These are phyloP conservation scores for Lycaon pictus DNA, from an alignment of 2,113 vertebrate genomes.

Conservation along the genomic window DNA sequence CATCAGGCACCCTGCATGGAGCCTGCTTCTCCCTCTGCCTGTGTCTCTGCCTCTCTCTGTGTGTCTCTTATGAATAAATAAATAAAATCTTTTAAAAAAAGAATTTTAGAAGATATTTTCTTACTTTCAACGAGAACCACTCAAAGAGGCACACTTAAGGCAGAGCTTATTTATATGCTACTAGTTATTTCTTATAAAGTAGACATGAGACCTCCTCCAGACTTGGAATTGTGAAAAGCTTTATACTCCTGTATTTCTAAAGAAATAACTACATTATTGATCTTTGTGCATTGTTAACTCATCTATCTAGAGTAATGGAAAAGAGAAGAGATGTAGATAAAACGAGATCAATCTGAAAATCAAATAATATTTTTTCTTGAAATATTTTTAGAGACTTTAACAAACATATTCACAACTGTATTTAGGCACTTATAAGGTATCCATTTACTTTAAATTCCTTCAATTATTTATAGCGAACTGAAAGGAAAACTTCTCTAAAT, in stretches of 20 bases:
- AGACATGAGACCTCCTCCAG: background rate
- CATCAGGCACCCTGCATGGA: too few species aligned
- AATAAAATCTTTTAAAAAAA: too few species aligned
- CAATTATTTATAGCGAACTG: background rate
- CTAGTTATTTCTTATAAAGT: background rate
- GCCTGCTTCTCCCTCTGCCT: too few species aligned
- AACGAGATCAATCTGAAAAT: slow-evolving; percentile 42
- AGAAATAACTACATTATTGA: background rate
- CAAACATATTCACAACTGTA: background rate
- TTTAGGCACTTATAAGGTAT: slow-evolving; percentile 4
- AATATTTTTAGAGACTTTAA: slow-evolving; percentile 7
- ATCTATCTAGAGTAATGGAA: background rate
- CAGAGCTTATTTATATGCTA: background rate
- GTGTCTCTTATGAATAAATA: too few species aligned
- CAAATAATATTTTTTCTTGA: slow-evolving; percentile 54
- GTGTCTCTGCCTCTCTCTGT: too few species aligned
- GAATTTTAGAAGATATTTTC: slow-evolving; percentile 38
- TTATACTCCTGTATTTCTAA: slow-evolving; percentile 3
- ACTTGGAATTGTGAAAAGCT: background rate
- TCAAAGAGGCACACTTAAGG: background rate
- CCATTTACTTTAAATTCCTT: background rate
- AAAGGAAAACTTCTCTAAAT: background rate
- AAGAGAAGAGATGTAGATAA: slow-evolving; percentile 28
- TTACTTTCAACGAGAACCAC: slow-evolving; percentile 15
- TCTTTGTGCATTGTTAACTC: background rate